A percentile compares a stretch with the other conserved stretches of the same genome.
Evolutionary conservation across 2,113 vertebrate species (phyloP).

Genomic region (Capreolus pygargus): DNA sequence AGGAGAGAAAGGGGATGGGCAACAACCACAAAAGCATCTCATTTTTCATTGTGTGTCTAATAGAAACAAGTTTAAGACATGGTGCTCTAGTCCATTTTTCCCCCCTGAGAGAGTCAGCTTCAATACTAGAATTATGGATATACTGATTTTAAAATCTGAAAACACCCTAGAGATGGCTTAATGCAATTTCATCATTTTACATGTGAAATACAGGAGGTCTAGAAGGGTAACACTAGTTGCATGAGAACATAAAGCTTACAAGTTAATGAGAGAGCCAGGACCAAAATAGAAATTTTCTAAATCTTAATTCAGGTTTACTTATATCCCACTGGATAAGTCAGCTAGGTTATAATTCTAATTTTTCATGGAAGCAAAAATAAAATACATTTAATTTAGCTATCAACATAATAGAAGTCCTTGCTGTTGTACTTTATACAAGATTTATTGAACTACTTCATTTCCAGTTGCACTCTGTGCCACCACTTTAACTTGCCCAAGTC

Average conservation of each 20-base stretch:
- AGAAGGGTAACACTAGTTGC: background rate
- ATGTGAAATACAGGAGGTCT: background rate
- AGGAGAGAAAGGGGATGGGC: background rate
- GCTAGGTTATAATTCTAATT: background rate
- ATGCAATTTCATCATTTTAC: background rate
- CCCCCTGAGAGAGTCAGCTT: background rate
- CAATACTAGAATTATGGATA: background rate
- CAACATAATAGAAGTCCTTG: background rate
- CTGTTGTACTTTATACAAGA: background rate
- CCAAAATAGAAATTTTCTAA: background rate
- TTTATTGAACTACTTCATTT: background rate
- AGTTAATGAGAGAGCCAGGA: background rate
- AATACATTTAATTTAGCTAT: background rate
- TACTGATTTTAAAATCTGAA: constrained; percentile 6
- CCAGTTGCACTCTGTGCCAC: background rate
- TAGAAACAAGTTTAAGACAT: background rate
- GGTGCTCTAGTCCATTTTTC: background rate
- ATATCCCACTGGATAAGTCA: background rate
- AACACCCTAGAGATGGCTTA: background rate
- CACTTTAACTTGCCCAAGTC: background rate
- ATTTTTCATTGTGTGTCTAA: background rate
- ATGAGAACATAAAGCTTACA: background rate
- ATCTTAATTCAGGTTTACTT: constrained; percentile 12
- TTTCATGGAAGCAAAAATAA: background rate
- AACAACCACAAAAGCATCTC: background rate